A percentile compares a stretch with the other conserved stretches of the same genome.
phyloP scores from a whole-genome alignment of 2,888 invertebrate species.

The Pimpla rufipes region DNA sequence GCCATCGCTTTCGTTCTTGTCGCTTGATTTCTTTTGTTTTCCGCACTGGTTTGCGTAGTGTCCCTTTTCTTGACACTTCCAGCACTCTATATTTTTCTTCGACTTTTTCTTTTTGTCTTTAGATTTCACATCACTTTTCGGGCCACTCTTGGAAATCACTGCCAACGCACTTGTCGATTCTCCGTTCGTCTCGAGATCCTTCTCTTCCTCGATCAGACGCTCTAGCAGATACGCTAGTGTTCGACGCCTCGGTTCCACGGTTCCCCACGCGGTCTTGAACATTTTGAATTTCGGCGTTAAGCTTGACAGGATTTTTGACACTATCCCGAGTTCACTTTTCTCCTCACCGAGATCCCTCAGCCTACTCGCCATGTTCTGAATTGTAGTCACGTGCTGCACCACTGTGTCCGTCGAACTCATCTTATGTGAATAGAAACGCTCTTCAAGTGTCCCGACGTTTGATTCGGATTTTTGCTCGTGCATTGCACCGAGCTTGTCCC shows the following conservation, averaged over 20 bases:
- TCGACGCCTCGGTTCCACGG: conserved; percentile 37
- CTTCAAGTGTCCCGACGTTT: conserved; percentile 41
- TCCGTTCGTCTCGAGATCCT: background rate
- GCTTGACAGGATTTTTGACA: conserved; percentile 52
- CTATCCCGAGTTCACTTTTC: conserved; percentile 19
- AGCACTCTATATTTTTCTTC: conserved; percentile 49
- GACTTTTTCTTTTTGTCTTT: conserved; percentile 26
- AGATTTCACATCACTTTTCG: background rate
- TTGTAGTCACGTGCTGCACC: conserved; percentile 73
- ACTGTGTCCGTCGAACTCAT: conserved; percentile 66
- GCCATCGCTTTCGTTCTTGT: background rate
- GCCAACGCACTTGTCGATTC: conserved; percentile 34
- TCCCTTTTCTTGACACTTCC: conserved; percentile 41
- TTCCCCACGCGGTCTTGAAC: too few species aligned
- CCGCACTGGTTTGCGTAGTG: conserved; percentile 43
- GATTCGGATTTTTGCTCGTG: conserved; percentile 66
- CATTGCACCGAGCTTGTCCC: conserved; percentile 66
- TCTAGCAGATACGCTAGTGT: conserved; percentile 34
- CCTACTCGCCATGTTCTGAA: conserved; percentile 69
- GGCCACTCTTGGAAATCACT: background rate
- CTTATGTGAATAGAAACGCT: conserved; percentile 35
- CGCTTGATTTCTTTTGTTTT: background rate
- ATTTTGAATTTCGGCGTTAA: conserved; percentile 45
- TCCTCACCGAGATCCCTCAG: conserved; percentile 47
- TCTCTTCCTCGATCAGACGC: conserved; percentile 37